Conservation (phyloP, 1,140 invertebrate genomes). For the Drosophila azteca region DNA sequence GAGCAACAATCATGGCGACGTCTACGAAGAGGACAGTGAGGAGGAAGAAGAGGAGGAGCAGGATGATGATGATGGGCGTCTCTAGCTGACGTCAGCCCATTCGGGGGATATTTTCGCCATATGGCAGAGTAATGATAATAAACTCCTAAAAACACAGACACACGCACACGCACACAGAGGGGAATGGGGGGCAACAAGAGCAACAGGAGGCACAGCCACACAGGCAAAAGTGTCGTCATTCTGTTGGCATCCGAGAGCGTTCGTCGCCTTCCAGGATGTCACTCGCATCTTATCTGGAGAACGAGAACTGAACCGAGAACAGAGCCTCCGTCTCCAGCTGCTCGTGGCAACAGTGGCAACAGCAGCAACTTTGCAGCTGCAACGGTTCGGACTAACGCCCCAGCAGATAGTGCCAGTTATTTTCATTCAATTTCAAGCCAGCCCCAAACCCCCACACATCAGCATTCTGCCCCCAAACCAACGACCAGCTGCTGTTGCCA, state of each 20-base stretch:
- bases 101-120: slow-evolving; percentile 77
- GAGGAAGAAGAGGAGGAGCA: slow-evolving; percentile 8
- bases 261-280: slow-evolving; percentile 58
- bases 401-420: slow-evolving; percentile 65
- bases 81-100: slow-evolving; percentile 66
- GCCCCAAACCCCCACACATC: slow-evolving; percentile 9
- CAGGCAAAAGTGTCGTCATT: slow-evolving; percentile 63
- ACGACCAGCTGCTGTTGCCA: slow-evolving; percentile 5
- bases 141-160: slow-evolving; percentile 78
- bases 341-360: slow-evolving; percentile 19
- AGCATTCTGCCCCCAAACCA: slow-evolving; percentile 3
- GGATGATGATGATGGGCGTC: slow-evolving; percentile 23
- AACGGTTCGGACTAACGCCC: slow-evolving; percentile 36
- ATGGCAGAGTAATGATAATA: slow-evolving; percentile 82
- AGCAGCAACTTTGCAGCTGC: slow-evolving; percentile 29
- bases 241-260: slow-evolving; percentile 27
- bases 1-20: slow-evolving; percentile 69
- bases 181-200: neutral
- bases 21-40: slow-evolving; percentile 9
- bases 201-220: slow-evolving; percentile 48
- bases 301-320: slow-evolving; percentile 18
- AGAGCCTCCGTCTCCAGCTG: no score
- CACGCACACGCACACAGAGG: slow-evolving; percentile 32
- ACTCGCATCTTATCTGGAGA: slow-evolving; percentile 62
- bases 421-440: slow-evolving; percentile 70